These are phyloP conservation scores for Crotalus tigris DNA, from an alignment of 2,113 vertebrate species.

Conservation along the genomic window DNA sequence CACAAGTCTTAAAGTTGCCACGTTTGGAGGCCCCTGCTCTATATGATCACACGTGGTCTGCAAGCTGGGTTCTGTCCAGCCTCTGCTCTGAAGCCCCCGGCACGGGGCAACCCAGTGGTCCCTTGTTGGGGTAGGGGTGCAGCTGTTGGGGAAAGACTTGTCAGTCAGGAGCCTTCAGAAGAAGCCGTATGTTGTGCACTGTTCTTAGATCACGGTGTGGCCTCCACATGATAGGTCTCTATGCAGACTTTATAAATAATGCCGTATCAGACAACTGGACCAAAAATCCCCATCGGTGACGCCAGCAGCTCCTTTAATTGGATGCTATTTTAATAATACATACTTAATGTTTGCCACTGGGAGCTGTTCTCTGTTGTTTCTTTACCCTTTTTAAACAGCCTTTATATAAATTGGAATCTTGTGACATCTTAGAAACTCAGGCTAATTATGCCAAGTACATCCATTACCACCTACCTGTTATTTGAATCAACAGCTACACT, in stretches of 20 bases:
- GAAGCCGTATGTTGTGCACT: not conserved
- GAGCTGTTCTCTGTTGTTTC: not conserved
- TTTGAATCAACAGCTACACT: not conserved
- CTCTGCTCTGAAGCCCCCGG: too few relatives aligned
- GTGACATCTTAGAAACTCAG: not conserved
- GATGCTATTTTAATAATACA: slow-evolving; percentile 14
- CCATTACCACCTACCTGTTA: not conserved
- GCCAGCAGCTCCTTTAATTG: not conserved
- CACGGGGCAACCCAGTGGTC: rapidly evolving
- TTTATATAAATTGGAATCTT: not conserved
- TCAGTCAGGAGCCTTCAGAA: not conserved
- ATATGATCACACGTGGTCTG: not conserved
- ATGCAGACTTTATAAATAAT: slow-evolving; percentile 11
- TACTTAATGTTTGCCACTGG: not conserved
- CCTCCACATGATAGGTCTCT: not conserved
- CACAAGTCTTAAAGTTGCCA: not conserved
- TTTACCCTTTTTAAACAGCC: not conserved
- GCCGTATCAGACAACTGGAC: not conserved
- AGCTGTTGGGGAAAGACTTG: not conserved
- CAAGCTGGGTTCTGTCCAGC: not conserved
- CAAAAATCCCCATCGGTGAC: not conserved
- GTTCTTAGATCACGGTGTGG: not conserved
- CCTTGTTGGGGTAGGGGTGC: not conserved
- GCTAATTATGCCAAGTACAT: not conserved
- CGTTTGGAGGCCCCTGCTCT: not conserved